phyloP scores from a whole-genome alignment of 2,888 invertebrate species.

The Melieria crassipennis region DNA sequence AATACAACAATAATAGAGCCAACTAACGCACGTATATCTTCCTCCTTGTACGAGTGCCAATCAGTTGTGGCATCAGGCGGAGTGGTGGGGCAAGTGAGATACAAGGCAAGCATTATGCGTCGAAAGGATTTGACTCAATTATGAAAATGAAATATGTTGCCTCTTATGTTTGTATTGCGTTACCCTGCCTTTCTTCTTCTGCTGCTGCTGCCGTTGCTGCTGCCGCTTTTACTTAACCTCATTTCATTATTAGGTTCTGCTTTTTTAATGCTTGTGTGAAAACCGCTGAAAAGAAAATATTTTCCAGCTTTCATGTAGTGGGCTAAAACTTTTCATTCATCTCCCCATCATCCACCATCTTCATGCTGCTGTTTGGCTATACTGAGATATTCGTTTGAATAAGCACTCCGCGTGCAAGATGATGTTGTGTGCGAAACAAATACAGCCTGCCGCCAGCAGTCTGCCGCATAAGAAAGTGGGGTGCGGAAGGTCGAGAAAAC shows the following conservation, averaged over 20 bases:
- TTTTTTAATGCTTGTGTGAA: background rate
- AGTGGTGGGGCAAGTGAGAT: too few species aligned
- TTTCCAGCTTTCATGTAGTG: background rate
- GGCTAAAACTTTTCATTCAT: conserved; percentile 10
- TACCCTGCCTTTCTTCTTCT: background rate
- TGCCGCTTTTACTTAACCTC: background rate
- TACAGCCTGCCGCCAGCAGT: too few species aligned
- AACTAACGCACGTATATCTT: too few species aligned
- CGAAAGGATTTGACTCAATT: conserved; percentile 13
- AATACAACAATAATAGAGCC: too few species aligned
- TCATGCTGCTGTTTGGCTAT: too few species aligned
- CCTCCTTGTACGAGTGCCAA: too few species aligned
- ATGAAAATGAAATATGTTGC: conserved; percentile 22
- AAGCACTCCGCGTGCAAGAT: background rate
- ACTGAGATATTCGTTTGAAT: conserved; percentile 11
- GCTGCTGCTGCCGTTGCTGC: background rate
- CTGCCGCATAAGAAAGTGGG: background rate
- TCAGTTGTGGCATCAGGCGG: too few species aligned
- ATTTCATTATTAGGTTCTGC: conserved; percentile 1
- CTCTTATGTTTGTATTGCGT: background rate
- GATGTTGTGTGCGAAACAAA: background rate
- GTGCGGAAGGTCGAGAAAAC: background rate
- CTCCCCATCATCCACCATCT: too few species aligned
- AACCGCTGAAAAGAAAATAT: background rate
- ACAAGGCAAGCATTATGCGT: background rate